Base-by-base conservation (phyloP, 2,888 invertebrate species). In the Psococerastis gibbosa region DNA sequence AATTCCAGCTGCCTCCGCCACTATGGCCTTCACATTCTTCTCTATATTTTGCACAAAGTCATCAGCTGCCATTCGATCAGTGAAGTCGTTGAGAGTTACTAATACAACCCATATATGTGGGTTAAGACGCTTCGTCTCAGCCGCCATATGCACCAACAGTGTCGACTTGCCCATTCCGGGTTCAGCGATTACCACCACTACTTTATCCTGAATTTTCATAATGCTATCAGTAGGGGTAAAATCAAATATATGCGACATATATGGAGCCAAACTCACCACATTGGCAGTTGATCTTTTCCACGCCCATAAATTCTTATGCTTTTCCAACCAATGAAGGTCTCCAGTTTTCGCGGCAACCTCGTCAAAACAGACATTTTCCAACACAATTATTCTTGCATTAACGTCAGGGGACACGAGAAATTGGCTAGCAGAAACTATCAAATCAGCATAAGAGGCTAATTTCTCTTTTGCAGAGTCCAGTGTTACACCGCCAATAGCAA, bases 121-220 rank as follows among this genome's bases (percentile, higher is more conserved):
- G 35, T 34, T 5, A 13, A 20, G 34, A 13, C 15, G 22, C 22
- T 43, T 32, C 11, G 23, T 23, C 13, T 38, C 34, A 13, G 20
- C 3, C 9, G 43, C 35, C 11, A 35, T n/a, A 13, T 43, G 43
- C 18, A 13, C 22, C 4, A 43, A 9, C 2, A 43, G 35, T 3
- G 43, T 43, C 2, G 43, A 35, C 22, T 43, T 43, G 3, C 43
- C 43, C 43, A 43, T 43, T 5, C 43, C 43, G n/a, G 43, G 43
- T 15, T 43, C 43, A 3, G 43, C 43, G 9, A 22, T 32, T n/a
- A 43, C n/a, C 4, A 43, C 34, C 32, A 43, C 43, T 15, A 35
- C 35, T 22, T 35, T 38, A 17, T 34, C 43, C 2, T 38, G 18
- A 11, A 43, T 2, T 20, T 23, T 17, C 42, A 27, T 27, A 27